These are phyloP conservation scores for Blera fallax DNA, from an alignment of 2,888 invertebrate genomes.

Conservation along the genomic window DNA sequence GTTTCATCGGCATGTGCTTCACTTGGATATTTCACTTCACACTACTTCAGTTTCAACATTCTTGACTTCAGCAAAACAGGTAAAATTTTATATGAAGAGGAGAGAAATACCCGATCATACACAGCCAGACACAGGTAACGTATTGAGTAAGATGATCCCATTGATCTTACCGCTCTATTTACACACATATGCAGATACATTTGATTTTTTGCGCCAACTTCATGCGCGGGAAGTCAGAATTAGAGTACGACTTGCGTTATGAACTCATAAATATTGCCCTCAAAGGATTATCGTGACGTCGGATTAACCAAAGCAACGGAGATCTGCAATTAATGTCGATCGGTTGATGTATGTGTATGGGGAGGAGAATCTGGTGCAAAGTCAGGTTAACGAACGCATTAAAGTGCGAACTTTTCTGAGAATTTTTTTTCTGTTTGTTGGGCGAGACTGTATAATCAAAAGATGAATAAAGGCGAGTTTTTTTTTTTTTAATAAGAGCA, in stretches of 20 bases:
- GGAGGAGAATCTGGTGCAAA: constrained; percentile 46
- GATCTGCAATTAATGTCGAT: constrained; percentile 70
- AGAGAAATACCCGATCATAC: constrained; percentile 9
- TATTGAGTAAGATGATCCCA: constrained; percentile 2
- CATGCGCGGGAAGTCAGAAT: constrained; percentile 30
- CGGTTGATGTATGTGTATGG: constrained; percentile 48
- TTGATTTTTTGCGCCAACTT: constrained; percentile 15
- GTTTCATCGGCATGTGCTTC: too few relatives aligned
- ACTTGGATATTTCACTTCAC: constrained; percentile 12
- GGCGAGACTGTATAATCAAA: constrained; percentile 60
- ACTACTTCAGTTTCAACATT: constrained; percentile 44
- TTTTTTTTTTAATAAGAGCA: constrained; percentile 7
- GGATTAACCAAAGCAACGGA: constrained; percentile 50
- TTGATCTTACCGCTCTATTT: constrained; percentile 56
- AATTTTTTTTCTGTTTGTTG: constrained; percentile 21
- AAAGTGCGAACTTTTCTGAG: constrained; percentile 63
- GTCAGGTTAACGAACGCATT: constrained; percentile 58
- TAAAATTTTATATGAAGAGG: constrained; percentile 36
- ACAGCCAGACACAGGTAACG: background rate
- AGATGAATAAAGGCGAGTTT: constrained; percentile 51
- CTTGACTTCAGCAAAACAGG: constrained; percentile 38
- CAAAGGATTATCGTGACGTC: constrained; percentile 58
- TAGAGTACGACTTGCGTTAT: constrained; percentile 18
- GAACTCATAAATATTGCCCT: constrained; percentile 51
- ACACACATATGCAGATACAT: background rate